A percentile compares a stretch with the other conserved stretches of the same genome.
phyloP scores from a whole-genome alignment of 2,113 vertebrate genomes.

The Mus spicilegus region DNA sequence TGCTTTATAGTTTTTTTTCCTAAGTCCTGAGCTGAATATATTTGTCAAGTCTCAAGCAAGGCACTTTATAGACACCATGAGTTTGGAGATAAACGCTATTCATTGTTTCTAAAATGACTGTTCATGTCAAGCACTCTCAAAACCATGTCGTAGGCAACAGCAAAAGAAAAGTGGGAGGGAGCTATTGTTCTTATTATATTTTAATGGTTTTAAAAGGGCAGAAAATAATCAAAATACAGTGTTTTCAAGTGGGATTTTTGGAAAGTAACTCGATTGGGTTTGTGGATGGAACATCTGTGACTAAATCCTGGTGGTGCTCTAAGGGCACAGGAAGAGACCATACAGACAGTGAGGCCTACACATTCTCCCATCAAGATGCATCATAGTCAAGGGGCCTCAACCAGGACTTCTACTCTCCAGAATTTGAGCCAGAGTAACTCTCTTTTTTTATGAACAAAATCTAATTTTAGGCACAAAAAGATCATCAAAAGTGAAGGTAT shows the following conservation, averaged over 20 bases:
- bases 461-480: background rate
- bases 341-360: accelerated
- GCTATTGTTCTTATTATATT: background rate
- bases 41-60: background rate
- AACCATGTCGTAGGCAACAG: background rate
- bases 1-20: slow-evolving; percentile 21
- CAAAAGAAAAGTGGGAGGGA: background rate
- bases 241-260: background rate
- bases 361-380: background rate
- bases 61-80: background rate
- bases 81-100: background rate
- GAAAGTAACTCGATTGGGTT: background rate
- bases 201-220: background rate
- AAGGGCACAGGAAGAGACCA: background rate
- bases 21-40: background rate
- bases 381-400: background rate
- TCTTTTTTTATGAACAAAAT: background rate
- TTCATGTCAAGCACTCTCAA: background rate
- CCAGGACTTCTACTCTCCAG: background rate
- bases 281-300: too few species aligned
- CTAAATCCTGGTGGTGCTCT: background rate
- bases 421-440: background rate
- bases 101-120: slow-evolving; percentile 34
- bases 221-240: background rate
- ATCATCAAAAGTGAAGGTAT: background rate